These are phyloP conservation scores for Megamerina dolium DNA, from an alignment of 2,888 invertebrate species.

Conservation along the genomic window DNA sequence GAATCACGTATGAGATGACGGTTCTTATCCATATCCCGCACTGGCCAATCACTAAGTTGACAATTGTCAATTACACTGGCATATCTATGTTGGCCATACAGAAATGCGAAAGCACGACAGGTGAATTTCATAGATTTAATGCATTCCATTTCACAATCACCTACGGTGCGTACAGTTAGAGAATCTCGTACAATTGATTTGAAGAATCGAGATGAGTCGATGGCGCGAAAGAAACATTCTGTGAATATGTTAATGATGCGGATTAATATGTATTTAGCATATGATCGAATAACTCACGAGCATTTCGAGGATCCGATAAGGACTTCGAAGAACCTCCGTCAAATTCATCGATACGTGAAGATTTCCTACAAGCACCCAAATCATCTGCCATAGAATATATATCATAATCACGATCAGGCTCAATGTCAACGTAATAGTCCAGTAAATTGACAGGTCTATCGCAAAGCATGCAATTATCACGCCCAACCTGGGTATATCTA, in stretches of 20 bases:
- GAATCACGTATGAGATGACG: conserved; percentile 56
- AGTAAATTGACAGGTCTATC: conserved; percentile 63
- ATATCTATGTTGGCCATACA: conserved; percentile 61
- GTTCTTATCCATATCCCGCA: conserved; percentile 58
- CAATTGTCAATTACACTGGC: conserved; percentile 69
- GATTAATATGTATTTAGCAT: too few relatives aligned
- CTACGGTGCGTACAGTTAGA: conserved; percentile 61
- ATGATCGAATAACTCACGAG: conserved; percentile 35
- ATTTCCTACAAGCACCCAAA: conserved; percentile 49
- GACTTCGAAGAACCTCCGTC: conserved; percentile 28
- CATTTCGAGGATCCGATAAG: conserved; percentile 50
- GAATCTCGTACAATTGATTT: conserved; percentile 61
- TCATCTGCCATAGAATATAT: conserved; percentile 69
- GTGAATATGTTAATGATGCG: too few relatives aligned
- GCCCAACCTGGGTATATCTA: conserved; percentile 51
- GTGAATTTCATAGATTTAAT: conserved; percentile 67
- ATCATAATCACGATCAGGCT: conserved; percentile 70
- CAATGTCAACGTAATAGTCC: conserved; percentile 67
- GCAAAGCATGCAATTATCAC: conserved; percentile 72
- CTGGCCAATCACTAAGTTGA: conserved; percentile 68
- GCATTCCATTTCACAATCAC: conserved; percentile 76
- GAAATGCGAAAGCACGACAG: conserved; percentile 73
- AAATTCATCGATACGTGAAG: conserved; percentile 31
- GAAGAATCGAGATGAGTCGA: conserved; percentile 65
- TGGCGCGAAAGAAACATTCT: conserved; percentile 81